Evolutionary conservation across 2,888 invertebrate genomes (phyloP), one percentile per base, ranked within the genome.

Genomic region (Zygothrica quintamaculata): DNA sequence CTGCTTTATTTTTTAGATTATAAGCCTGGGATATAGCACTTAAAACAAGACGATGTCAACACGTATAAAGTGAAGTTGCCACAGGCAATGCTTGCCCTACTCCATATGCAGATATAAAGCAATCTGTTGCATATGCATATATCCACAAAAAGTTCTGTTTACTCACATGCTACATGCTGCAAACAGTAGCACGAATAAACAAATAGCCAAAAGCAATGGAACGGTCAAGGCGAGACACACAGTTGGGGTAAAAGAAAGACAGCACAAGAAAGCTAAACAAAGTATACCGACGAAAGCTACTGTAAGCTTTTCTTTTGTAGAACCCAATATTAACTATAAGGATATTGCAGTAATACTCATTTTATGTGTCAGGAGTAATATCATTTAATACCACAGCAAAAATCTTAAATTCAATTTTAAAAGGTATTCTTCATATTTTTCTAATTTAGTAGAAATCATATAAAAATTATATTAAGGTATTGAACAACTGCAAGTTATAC

Each of bases 181-280:
- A 51, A 64, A 50, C 29, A 15, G 13, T 29, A 34, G 18, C 44
- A 42, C 57, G 64, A 56, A 39, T 71, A 51, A 33, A 22, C 65
- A 57, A 73, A 62, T 59, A 62, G 59, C 74, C 65, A 6, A 13
- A 7, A 52, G 69, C 61, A 34, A 48, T 12, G 40, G 44, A 15
- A 43, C 36, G 40, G 37, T 34, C 18, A 40, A 50, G 44, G 18
- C 7, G 13, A 36, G 34, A 26, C 26, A 26, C 5, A 8, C 26
- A 6, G 8, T 6, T 26, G 26, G 26, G 5, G 26, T 4, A 29
- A 9, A 9, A 29, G 29, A n/a, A 29, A 29, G 9, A 9, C 7
- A n/a, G 29, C 26, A 26, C 26, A 26, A 26, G 8, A 6, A 8
- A 8, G 4, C 5, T 26, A 29, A n/a, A 29, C 9, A n/a, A 29